Conservation (phyloP, 1,140 invertebrate species). For the Caenorhabditis tropicalis region DNA sequence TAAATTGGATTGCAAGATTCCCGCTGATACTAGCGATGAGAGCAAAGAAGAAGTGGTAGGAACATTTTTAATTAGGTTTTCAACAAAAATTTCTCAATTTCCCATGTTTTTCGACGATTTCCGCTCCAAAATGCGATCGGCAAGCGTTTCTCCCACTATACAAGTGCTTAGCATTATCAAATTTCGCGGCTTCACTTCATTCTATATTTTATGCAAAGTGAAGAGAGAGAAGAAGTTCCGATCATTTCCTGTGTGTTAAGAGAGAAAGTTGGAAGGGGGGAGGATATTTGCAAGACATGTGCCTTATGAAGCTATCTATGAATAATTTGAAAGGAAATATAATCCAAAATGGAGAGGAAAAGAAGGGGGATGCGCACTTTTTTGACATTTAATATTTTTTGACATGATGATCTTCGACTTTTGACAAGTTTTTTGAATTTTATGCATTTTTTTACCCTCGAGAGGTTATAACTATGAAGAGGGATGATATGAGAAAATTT, state of each 20-base stretch:
- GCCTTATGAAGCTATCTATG: neutral
- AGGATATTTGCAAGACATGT: conserved; percentile 17
- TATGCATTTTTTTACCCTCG: neutral
- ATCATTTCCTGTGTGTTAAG: conserved; percentile 42
- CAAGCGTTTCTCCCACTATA: conserved; percentile 34
- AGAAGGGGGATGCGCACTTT: neutral
- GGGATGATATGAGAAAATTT: too few species aligned
- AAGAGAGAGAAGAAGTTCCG: conserved; percentile 7
- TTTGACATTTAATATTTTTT: conserved; percentile 45
- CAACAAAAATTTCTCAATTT: neutral
- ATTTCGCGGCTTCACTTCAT: conserved; percentile 31
- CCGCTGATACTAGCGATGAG: conserved; percentile 7
- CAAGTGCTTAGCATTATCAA: conserved; percentile 43
- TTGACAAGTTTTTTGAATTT: conserved; percentile 14
- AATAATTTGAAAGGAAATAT: conserved; percentile 18
- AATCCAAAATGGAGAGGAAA: conserved; percentile 5
- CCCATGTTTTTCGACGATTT: neutral
- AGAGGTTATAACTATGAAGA: neutral
- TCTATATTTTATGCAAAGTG: conserved; percentile 15
- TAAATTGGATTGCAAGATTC: conserved; percentile 62
- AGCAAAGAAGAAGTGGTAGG: conserved; percentile 40
- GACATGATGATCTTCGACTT: conserved; percentile 40
- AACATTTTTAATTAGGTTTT: neutral
- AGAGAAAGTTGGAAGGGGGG: neutral
- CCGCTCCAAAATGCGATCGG: conserved; percentile 17